Evolutionary conservation across 2,888 invertebrate species (phyloP).

Genomic region (Stenotaenia linearis): DNA sequence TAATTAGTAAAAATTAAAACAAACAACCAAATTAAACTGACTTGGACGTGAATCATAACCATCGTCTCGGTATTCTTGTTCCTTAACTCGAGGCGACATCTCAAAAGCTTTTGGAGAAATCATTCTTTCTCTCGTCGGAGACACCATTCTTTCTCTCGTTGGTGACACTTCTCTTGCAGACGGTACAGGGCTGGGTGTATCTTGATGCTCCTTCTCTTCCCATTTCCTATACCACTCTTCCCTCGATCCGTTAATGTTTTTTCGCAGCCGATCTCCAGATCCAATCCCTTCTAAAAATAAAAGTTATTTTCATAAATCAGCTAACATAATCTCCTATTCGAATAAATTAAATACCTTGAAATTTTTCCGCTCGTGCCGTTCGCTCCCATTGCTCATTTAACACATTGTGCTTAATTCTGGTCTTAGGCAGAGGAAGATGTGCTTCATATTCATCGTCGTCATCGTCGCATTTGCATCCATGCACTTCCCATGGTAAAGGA

Average conservation of each 20-base stretch:
- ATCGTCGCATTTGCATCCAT: slow-evolving; percentile 26
- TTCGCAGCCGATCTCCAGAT: background rate
- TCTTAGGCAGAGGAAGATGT: background rate
- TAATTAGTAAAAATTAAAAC: background rate
- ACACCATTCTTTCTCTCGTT: background rate
- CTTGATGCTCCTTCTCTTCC: slow-evolving; percentile 21
- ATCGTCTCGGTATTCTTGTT: background rate
- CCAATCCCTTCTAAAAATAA: background rate
- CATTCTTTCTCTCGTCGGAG: background rate
- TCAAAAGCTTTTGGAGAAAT: background rate
- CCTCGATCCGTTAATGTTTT: background rate
- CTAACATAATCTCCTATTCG: too few species aligned
- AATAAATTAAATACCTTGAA: background rate
- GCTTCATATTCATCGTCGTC: background rate
- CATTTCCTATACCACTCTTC: slow-evolving; percentile 7
- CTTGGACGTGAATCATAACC: background rate
- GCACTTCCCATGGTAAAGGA: slow-evolving; percentile 24
- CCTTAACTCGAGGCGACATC: background rate
- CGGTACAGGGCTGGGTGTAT: background rate
- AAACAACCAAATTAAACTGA: background rate
- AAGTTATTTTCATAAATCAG: too few species aligned
- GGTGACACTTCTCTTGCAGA: background rate
- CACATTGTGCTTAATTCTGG: background rate
- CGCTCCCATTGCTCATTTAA: background rate
- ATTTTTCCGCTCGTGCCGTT: background rate